A percentile compares a stretch with the other conserved stretches of the same genome.
Conservation (phyloP, 2,113 vertebrate species). For the Strix aluco region DNA sequence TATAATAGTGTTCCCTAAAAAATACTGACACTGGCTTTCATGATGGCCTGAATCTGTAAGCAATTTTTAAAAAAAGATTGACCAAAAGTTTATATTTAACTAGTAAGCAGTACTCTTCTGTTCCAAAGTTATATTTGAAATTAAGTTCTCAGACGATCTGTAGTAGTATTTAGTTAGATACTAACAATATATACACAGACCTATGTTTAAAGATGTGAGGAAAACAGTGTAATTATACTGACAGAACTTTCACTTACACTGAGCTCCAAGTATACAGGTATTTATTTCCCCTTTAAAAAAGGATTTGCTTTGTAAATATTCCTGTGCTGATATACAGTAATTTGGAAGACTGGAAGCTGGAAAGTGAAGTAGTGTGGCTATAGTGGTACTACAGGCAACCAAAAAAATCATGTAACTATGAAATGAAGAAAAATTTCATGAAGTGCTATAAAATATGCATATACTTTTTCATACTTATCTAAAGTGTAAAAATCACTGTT, state of each 20-base stretch:
- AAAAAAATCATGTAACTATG: background rate
- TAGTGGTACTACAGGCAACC: background rate
- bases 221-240: background rate
- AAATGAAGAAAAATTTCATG: background rate
- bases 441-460: background rate
- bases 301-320: background rate
- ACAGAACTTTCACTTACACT: background rate
- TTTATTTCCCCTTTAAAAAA: background rate
- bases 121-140: background rate
- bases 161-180: background rate
- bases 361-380: background rate
- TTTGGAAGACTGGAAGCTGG: background rate
- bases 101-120: background rate
- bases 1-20: background rate
- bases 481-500: background rate
- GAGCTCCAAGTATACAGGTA: background rate
- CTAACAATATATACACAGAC: background rate
- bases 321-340: background rate
- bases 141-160: background rate
- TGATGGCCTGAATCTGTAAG: background rate
- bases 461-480: background rate
- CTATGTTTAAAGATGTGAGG: background rate
- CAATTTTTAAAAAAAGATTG: background rate
- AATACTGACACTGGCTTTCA: background rate
- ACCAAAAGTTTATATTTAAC: background rate